Evolutionary conservation across 2,888 invertebrate species (phyloP), one percentile per base, ranked within the genome.

Genomic region (Apoderus coryli): DNA sequence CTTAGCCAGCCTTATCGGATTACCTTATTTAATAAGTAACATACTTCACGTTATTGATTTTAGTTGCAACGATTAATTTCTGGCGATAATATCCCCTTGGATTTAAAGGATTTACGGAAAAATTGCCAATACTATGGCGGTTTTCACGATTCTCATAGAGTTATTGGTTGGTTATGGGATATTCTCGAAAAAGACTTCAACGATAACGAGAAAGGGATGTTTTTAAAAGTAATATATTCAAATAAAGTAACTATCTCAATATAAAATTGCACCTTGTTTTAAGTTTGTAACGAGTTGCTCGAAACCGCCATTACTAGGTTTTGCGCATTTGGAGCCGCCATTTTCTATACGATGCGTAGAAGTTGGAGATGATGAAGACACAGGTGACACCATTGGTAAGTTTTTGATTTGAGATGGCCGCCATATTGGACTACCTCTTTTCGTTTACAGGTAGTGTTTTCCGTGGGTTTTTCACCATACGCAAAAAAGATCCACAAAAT

Each of bases 101-200:
- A 96, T 63, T 60, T 95, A 43, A 70, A 74, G 42, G 88, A 89
- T 60, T 59, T 89, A 38, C 67, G 90, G 2, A 76, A 74, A 31
- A 84, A 98, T 63, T 95, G 95, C 6, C 93, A 95, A 59, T 98
- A 98, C 64, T 98, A 95, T 62, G 98, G 98, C 34, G 98, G 98
- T 4, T 98, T 98, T 62, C 98, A 98, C 59, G 89, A 88, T 66
- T 89, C 88, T 36, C 96, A 96, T 63, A 72, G 89, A 43, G 93
- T 99, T 29, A 86, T 99, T 28, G 80, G 85, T 53, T 98, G 98
- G 98, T 67, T 98, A 29, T 98, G 98, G 98, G 93, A 96, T 60
- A 86, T 98, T 47, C 64, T 98, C 39, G 86, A 88, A 47, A 76
- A 86, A 45, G 96, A 99, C 59, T 98, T 99, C 59, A 74, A 69